phyloP scores from a whole-genome alignment of 2,113 vertebrate genomes.

The Phalacrocorax brasilianus region DNA sequence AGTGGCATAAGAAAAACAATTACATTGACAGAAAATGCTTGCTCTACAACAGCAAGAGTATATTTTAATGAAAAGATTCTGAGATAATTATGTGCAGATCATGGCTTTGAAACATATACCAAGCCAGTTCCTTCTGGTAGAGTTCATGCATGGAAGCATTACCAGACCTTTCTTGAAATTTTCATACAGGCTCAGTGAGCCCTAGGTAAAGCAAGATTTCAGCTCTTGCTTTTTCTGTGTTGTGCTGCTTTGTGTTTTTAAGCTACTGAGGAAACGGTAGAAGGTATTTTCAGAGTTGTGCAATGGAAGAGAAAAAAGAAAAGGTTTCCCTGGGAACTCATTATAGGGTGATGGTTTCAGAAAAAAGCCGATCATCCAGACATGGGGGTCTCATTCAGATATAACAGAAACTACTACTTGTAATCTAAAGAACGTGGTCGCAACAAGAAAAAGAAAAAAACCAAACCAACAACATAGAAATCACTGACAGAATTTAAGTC shows the following conservation, averaged over 20 bases:
- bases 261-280: neutral
- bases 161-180: neutral
- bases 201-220: neutral
- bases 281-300: neutral
- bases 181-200: neutral
- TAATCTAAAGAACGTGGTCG: neutral
- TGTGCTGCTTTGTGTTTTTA: neutral
- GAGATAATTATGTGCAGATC: neutral
- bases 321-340: neutral
- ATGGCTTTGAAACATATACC: neutral
- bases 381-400: fast-evolving
- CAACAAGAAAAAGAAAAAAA: neutral
- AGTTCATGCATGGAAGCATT: neutral
- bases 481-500: neutral
- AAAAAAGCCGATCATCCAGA: neutral
- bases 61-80: neutral
- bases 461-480: neutral
- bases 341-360: neutral
- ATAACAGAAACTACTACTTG: neutral
- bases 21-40: neutral
- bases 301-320: neutral
- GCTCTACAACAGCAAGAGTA: neutral
- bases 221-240: neutral
- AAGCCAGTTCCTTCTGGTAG: neutral
- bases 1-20: neutral